Evolutionary conservation across 37 sponge, comb jelly and placozoan species (phyloP).

Genomic region (Haliclona indistincta): DNA sequence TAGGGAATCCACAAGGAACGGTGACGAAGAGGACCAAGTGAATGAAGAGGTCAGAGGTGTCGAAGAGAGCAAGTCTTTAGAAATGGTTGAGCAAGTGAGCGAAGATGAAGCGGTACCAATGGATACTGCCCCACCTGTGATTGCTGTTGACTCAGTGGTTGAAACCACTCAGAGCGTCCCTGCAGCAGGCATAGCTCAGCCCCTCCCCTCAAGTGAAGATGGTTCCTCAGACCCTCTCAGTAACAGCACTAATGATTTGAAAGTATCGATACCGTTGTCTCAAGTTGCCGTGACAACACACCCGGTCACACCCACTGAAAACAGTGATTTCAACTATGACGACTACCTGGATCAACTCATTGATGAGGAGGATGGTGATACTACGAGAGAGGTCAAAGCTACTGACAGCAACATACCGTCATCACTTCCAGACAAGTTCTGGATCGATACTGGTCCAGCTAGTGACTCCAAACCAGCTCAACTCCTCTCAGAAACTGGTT

Average conservation of each 20-base stretch:
- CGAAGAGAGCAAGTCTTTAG: neutral
- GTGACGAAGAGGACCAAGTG: neutral
- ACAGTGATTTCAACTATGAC: slow-evolving; percentile 43
- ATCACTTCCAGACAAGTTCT: neutral
- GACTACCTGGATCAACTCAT: slow-evolving; percentile 56
- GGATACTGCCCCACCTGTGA: neutral
- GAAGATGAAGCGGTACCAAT: neutral
- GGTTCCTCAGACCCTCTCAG: neutral
- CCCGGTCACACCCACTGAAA: slow-evolving; percentile 5
- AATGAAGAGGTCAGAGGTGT: neutral
- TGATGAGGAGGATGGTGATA: slow-evolving; percentile 52
- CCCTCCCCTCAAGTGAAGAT: neutral
- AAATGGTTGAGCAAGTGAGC: neutral
- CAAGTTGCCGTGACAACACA: neutral
- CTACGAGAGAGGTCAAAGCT: neutral
- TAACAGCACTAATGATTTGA: neutral
- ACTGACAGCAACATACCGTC: neutral
- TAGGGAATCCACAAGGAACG: neutral
- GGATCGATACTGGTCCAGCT: neutral
- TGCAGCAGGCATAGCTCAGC: neutral
- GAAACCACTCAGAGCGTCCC: neutral
- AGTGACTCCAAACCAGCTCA: neutral
- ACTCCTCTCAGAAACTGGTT: neutral
- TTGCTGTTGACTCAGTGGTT: neutral
- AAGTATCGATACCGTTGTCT: neutral